These are phyloP conservation scores for Tauraco hartlaubi DNA, from an alignment of 2,797 vertebrate genomes.

Conservation along the genomic window DNA sequence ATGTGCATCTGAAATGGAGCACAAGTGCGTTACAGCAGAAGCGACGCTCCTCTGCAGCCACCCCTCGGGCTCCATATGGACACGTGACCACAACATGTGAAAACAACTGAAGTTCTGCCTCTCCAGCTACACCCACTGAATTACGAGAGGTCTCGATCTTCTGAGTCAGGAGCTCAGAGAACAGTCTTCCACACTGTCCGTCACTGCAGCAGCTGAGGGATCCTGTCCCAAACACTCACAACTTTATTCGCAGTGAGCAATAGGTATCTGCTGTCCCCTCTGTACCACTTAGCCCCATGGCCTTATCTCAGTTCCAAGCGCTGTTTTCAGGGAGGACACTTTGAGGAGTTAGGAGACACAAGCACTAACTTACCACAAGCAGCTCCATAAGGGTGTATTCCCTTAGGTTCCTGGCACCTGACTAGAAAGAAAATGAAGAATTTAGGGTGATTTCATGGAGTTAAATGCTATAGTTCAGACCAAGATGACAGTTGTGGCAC, in stretches of 20 bases:
- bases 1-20: slow-evolving; percentile 92
- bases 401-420: slow-evolving; percentile 88
- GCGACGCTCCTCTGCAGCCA: neutral
- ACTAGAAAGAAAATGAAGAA: slow-evolving; percentile 78
- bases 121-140: neutral
- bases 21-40: neutral
- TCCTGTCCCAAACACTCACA: neutral
- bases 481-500: neutral
- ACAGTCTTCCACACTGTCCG: rapidly evolving
- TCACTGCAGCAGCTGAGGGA: neutral
- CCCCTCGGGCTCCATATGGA: rapidly evolving
- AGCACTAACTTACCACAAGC: slow-evolving; percentile 88
- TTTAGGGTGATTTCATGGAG: neutral
- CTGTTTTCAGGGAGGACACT: neutral
- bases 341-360: neutral
- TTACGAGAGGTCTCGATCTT: neutral
- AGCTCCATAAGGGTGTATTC: slow-evolving; percentile 95
- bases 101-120: neutral
- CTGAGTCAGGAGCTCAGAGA: rapidly evolving
- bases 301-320: neutral
- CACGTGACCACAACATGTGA: rapidly evolving
- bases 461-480: neutral
- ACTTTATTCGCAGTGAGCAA: neutral
- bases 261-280: rapidly evolving
- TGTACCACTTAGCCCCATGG: rapidly evolving